These are phyloP conservation scores for Peribatodes rhomboidaria DNA, from an alignment of 2,888 invertebrate species.

Conservation along the genomic window DNA sequence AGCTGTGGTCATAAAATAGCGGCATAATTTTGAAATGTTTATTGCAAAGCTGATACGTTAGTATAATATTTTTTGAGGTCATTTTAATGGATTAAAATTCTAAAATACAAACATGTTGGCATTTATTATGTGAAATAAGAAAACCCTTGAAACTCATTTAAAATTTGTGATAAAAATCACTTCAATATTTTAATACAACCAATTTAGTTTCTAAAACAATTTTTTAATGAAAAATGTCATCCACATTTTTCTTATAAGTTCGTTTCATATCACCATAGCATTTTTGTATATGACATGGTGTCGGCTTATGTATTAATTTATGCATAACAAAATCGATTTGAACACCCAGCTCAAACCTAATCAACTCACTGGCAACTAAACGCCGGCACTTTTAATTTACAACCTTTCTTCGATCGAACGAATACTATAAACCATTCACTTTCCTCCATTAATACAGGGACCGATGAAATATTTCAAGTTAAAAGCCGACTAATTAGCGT, in stretches of 20 bases:
- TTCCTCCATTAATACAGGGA: constrained; percentile 34
- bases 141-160: background rate
- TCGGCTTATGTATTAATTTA: constrained; percentile 22
- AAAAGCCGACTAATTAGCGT: constrained; percentile 39
- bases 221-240: background rate
- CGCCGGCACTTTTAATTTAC: constrained; percentile 23
- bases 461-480: constrained; percentile 34
- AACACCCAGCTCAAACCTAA: constrained; percentile 8
- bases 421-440: constrained; percentile 30
- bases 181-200: background rate
- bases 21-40: constrained; percentile 24
- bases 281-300: constrained; percentile 1
- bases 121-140: no score
- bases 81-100: background rate
- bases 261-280: constrained; percentile 2
- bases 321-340: constrained; percentile 17
- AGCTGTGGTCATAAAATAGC: constrained; percentile 17
- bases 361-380: constrained; percentile 12
- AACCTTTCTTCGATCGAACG: constrained; percentile 20
- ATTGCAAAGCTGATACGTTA: constrained; percentile 13
- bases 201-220: background rate
- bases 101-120: background rate
- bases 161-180: background rate
- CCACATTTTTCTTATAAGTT: background rate
- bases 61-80: constrained; percentile 6